Evolutionary conservation across 2,797 vertebrate species (phyloP).

Genomic region (Loriculus beryllinus): DNA sequence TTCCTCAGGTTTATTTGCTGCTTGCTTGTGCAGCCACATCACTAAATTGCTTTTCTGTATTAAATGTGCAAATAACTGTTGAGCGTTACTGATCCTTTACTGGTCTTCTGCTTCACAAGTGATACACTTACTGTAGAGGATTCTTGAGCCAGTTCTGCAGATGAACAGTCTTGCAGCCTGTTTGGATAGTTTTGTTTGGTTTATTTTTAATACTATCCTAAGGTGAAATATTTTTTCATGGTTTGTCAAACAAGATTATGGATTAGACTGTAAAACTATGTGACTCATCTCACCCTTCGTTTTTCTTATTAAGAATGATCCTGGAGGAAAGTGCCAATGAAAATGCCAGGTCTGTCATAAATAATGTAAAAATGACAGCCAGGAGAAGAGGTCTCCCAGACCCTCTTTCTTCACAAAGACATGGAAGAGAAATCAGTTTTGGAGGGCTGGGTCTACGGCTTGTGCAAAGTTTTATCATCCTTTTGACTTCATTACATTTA

Average conservation of each 20-base stretch:
- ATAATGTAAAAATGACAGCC: conserved; percentile 78
- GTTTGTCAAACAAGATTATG: conserved; percentile 51
- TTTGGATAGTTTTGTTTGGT: neutral
- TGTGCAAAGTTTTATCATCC: neutral
- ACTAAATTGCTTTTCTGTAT: neutral
- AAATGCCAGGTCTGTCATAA: conserved; percentile 80
- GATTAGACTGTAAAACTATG: conserved; percentile 27
- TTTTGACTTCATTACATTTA: neutral
- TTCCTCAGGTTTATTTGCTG: neutral
- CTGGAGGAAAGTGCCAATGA: conserved; percentile 73
- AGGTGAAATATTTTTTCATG: conserved; percentile 43
- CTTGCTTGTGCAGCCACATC: neutral
- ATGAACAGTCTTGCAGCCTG: neutral
- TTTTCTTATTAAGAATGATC: conserved; percentile 61
- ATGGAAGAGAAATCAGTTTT: neutral
- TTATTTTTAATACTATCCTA: conserved; percentile 53
- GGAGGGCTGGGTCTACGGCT: neutral
- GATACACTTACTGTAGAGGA: neutral
- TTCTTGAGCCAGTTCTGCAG: neutral
- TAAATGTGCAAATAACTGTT: neutral
- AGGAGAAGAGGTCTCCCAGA: neutral
- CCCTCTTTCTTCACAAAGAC: neutral
- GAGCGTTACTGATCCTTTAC: neutral
- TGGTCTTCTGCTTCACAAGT: neutral
- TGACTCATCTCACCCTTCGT: conserved; percentile 43